Conservation (phyloP, 2,113 vertebrate genomes). For the Eretmochelys imbricata region DNA sequence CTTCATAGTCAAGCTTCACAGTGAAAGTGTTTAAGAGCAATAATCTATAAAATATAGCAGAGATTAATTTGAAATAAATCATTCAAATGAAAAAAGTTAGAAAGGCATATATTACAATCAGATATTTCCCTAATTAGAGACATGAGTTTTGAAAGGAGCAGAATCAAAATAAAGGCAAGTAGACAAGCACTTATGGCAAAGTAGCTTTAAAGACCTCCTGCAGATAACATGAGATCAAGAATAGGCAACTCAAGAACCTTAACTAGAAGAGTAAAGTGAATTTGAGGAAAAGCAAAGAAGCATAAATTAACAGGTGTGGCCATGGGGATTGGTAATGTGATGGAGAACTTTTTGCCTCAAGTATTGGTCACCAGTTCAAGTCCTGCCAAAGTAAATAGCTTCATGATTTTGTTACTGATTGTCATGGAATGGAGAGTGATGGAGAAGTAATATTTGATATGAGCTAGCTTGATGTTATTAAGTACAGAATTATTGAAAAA, state of each 20-base stretch:
- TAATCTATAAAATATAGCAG: not conserved
- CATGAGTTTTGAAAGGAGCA: not conserved
- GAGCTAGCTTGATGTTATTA: not conserved
- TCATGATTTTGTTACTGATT: not conserved
- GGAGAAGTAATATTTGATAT: not conserved
- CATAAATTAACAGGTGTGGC: not conserved
- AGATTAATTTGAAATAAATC: not conserved
- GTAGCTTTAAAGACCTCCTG: not conserved
- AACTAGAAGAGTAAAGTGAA: not conserved
- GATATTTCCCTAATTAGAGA: not conserved
- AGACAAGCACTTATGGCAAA: not conserved
- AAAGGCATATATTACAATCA: not conserved
- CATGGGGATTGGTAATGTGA: not conserved
- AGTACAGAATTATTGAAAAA: not conserved
- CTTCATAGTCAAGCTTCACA: not conserved
- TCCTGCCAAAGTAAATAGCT: not conserved
- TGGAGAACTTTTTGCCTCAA: not conserved
- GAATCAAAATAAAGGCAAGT: not conserved
- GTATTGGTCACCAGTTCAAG: not conserved
- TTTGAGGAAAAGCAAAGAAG: not conserved
- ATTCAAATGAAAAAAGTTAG: not conserved
- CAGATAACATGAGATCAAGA: fast-evolving
- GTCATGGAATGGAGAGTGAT: not conserved
- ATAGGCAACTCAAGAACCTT: not conserved
- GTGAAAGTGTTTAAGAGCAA: not conserved